Evolutionary conservation across 2,113 vertebrate genomes (phyloP).

Genomic region (Colius striatus): DNA sequence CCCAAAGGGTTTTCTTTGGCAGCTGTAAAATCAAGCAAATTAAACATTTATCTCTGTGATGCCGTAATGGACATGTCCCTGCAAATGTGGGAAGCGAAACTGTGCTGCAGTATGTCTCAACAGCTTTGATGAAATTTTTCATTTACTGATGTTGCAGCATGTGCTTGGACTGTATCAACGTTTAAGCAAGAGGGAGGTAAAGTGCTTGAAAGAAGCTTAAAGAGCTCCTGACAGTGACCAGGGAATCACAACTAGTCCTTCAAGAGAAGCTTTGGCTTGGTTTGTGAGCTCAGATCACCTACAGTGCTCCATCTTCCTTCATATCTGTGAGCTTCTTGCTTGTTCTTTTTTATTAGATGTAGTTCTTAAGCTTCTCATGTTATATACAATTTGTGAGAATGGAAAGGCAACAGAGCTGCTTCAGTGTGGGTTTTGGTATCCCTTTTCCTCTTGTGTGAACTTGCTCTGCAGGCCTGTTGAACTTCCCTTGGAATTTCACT

Average conservation of each 20-base stretch:
- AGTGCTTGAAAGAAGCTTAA: background rate
- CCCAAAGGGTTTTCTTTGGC: background rate
- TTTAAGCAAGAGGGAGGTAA: background rate
- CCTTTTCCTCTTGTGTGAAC: accelerated
- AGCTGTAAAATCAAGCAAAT: background rate
- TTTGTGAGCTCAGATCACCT: background rate
- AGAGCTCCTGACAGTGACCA: background rate
- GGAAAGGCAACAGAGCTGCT: background rate
- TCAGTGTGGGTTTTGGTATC: background rate
- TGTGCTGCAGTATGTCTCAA: background rate
- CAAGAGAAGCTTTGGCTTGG: background rate
- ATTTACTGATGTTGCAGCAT: background rate
- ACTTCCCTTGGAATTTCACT: background rate
- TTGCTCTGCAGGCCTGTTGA: background rate
- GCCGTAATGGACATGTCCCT: background rate
- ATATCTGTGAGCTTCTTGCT: background rate
- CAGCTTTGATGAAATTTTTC: background rate
- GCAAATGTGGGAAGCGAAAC: background rate
- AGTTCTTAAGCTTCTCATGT: background rate
- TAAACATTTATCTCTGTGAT: background rate
- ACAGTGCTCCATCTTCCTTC: background rate
- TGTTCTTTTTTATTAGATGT: background rate
- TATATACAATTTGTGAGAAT: background rate
- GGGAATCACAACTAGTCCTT: background rate
- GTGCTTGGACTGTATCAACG: background rate